These are phyloP conservation scores for Gopherus flavomarginatus DNA, from an alignment of 2,113 vertebrate species.

Conservation along the genomic window DNA sequence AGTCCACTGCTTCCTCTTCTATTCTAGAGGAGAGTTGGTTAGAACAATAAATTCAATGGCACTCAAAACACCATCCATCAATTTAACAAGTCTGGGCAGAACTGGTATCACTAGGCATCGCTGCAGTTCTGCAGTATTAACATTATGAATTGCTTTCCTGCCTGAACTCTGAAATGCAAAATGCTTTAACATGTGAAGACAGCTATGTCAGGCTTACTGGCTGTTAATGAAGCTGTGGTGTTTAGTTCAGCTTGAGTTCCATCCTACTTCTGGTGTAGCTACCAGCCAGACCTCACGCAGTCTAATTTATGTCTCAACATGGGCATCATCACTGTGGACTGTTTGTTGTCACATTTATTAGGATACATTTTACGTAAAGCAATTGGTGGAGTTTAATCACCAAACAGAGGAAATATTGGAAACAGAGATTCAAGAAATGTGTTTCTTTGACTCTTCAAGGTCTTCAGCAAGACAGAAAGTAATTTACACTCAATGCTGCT, in stretches of 20 bases:
- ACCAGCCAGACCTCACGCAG: background rate
- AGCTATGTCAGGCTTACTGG: background rate
- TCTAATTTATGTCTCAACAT: background rate
- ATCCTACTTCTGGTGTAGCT: background rate
- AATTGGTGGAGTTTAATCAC: background rate
- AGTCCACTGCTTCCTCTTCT: background rate
- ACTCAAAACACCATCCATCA: background rate
- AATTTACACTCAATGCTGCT: background rate
- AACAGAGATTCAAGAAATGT: background rate
- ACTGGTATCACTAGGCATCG: background rate
- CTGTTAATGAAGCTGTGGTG: background rate
- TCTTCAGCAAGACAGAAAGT: background rate
- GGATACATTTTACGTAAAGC: background rate
- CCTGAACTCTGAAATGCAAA: background rate
- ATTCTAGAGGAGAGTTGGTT: background rate
- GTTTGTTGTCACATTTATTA: background rate
- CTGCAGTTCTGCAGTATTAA: constrained; percentile 30
- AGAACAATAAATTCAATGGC: constrained; percentile 11
- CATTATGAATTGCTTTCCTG: constrained; percentile 9
- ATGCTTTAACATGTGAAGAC: background rate
- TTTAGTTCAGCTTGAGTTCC: background rate
- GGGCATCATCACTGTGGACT: background rate
- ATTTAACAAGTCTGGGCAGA: background rate
- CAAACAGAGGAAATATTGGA: background rate
- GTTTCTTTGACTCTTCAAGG: background rate